phyloP scores from a whole-genome alignment of 1,140 invertebrate genomes.

The Mylabris phalerata region DNA sequence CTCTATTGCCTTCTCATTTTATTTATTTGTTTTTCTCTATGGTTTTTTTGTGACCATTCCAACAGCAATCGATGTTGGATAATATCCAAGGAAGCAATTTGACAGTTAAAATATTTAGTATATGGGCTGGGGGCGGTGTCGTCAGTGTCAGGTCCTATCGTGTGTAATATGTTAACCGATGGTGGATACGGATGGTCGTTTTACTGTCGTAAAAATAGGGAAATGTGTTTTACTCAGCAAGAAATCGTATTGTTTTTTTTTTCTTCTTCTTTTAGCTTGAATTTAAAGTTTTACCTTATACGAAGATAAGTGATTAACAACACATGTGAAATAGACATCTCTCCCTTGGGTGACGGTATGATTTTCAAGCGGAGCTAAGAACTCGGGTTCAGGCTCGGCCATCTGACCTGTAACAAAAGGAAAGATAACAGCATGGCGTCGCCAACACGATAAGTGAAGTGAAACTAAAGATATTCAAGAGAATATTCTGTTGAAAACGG shows the following conservation, averaged over 20 bases:
- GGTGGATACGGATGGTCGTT: slow-evolving; percentile 19
- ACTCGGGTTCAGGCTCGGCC: slow-evolving; percentile 58
- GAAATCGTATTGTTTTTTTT: not conserved
- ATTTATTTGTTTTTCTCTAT: too few relatives aligned
- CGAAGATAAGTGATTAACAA: slow-evolving; percentile 75
- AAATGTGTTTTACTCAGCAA: slow-evolving; percentile 14
- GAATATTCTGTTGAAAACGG: slow-evolving; percentile 36
- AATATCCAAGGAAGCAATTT: slow-evolving; percentile 3
- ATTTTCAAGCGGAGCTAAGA: slow-evolving; percentile 78
- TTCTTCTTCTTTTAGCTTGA: not conserved
- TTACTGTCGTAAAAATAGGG: slow-evolving; percentile 21
- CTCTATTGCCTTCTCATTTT: too few relatives aligned
- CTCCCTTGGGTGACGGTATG: slow-evolving; percentile 79
- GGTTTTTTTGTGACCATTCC: too few relatives aligned
- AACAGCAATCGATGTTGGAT: too few relatives aligned
- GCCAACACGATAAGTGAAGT: slow-evolving; percentile 36
- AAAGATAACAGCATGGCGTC: slow-evolving; percentile 34
- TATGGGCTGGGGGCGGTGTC: slow-evolving; percentile 1
- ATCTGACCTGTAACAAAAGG: slow-evolving; percentile 42
- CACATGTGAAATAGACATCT: slow-evolving; percentile 80
- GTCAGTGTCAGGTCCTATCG: slow-evolving; percentile 28
- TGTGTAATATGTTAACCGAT: slow-evolving; percentile 29
- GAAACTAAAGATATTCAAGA: slow-evolving; percentile 37
- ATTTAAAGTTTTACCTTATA: slow-evolving; percentile 62
- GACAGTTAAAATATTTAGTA: slow-evolving; percentile 16